Percentiles rank a stretch among this genome's conserved stretches.
Conservation (phyloP, 2,113 vertebrate species). For the Oostethus manadensis region DNA sequence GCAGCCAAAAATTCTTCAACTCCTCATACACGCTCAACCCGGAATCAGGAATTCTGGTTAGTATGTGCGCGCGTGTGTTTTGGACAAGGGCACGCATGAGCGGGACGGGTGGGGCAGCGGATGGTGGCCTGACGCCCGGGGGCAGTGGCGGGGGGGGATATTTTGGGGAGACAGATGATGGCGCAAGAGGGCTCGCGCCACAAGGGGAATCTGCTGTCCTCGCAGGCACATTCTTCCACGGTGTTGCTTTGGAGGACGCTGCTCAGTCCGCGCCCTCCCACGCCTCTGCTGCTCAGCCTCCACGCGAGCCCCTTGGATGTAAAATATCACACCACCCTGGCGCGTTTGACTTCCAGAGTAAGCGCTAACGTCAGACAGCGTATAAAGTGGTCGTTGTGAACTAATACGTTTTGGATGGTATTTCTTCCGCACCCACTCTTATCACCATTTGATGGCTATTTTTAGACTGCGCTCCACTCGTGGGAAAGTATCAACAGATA, state of each 20-base stretch:
- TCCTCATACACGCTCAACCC: conserved; percentile 82
- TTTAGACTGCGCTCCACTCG: conserved; percentile 17
- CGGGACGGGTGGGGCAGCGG: conserved; percentile 40
- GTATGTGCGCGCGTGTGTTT: conserved; percentile 42
- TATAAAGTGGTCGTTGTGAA: conserved; percentile 3
- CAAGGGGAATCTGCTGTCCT: conserved; percentile 71
- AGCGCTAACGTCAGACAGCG: background rate
- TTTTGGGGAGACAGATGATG: conserved; percentile 76
- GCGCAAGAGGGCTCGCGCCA: conserved; percentile 61
- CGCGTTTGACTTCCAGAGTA: background rate
- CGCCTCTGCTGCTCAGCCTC: conserved; percentile 32
- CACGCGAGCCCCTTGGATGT: conserved; percentile 30
- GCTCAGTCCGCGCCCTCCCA: conserved; percentile 3
- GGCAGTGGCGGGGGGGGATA: conserved; percentile 65
- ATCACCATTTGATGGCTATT: conserved; percentile 20
- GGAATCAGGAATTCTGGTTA: conserved; percentile 86
- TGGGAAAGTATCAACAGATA: conserved; percentile 1
- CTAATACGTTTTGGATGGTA: conserved; percentile 9
- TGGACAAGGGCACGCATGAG: conserved; percentile 47
- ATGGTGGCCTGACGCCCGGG: conserved; percentile 54
- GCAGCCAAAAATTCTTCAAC: conserved; percentile 78
- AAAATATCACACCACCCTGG: background rate
- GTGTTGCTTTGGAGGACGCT: conserved; percentile 24
- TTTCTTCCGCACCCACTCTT: conserved; percentile 5
- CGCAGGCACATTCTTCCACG: conserved; percentile 70